phyloP scores from a whole-genome alignment of 2,888 invertebrate species.

The Eupithecia inturbata region DNA sequence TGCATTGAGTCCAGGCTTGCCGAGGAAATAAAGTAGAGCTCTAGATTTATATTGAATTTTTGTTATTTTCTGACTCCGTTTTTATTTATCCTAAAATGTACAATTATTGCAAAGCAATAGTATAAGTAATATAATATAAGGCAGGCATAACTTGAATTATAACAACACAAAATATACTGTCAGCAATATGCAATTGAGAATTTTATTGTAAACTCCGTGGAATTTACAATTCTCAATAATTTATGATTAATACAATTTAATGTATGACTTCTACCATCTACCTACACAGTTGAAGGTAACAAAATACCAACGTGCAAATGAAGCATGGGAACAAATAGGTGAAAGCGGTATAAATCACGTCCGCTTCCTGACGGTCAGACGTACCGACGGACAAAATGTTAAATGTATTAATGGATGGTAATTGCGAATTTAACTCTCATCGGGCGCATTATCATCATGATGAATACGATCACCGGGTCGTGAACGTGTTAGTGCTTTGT shows the following conservation, averaged over 20 bases:
- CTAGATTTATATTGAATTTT: too few species aligned
- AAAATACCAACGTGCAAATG: neutral
- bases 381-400: slow-evolving; percentile 40
- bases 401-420: slow-evolving; percentile 45
- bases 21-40: neutral
- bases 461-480: neutral
- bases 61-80: too few species aligned
- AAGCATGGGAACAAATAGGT: slow-evolving; percentile 40
- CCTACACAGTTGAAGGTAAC: neutral
- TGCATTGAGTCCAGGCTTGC: neutral
- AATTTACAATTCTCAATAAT: too few species aligned
- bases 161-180: neutral
- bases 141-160: neutral
- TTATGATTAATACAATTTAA: too few species aligned
- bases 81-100: neutral
- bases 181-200: too few species aligned
- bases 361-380: slow-evolving; percentile 41
- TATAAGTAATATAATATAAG: too few species aligned
- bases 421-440: slow-evolving; percentile 46
- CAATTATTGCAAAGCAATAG: neutral
- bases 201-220: too few species aligned
- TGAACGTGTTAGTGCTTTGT: neutral
- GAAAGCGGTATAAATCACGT: slow-evolving; percentile 42
- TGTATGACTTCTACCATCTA: neutral
- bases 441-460: slow-evolving; percentile 41